Conservation (phyloP, 2,888 invertebrate species). For the Apodemia duryi region DNA sequence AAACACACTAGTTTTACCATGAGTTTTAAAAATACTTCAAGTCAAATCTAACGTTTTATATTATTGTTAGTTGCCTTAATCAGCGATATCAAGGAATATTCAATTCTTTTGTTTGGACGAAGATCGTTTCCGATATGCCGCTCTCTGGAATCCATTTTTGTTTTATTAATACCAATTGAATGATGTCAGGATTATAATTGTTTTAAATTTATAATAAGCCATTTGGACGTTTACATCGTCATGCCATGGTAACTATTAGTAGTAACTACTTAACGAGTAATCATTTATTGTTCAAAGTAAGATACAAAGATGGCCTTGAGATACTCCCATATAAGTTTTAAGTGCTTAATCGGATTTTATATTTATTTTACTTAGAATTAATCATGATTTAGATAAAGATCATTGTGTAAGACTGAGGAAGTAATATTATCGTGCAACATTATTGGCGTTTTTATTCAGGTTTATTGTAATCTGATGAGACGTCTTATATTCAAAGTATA, state of each 20-base stretch:
- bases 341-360: background rate
- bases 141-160: conserved; percentile 30
- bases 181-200: conserved; percentile 30
- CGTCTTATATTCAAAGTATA: too few relatives aligned
- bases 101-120: conserved; percentile 14
- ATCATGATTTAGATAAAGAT: conserved; percentile 10
- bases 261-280: background rate
- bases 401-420: background rate
- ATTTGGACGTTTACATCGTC: conserved; percentile 19
- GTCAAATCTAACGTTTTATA: conserved; percentile 2
- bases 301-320: background rate
- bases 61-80: conserved; percentile 7
- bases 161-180: conserved; percentile 33
- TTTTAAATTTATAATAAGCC: conserved; percentile 27
- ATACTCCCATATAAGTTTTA: conserved; percentile 9
- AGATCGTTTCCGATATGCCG: conserved; percentile 24
- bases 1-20: too few relatives aligned
- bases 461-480: too few relatives aligned
- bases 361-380: conserved; percentile 3
- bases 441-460: too few relatives aligned
- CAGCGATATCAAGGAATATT: conserved; percentile 15
- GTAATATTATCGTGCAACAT: background rate
- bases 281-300: conserved; percentile 3
- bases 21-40: background rate
- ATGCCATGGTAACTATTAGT: conserved; percentile 11